phyloP scores from a whole-genome alignment of 2,888 invertebrate genomes.

The Ischnus inquisitorius region DNA sequence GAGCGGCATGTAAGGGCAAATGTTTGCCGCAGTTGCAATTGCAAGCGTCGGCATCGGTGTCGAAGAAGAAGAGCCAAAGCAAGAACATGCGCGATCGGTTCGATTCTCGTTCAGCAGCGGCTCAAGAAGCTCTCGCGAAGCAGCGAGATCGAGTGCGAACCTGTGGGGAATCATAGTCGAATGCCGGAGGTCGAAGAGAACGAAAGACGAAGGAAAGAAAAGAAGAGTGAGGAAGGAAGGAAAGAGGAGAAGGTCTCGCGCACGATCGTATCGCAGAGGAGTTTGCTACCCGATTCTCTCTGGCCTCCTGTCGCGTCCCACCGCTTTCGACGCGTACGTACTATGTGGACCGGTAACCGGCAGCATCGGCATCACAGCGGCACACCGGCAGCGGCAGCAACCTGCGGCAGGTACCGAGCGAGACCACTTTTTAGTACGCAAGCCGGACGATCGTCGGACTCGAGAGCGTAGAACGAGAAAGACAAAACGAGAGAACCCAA shows the following conservation, averaged over 20 bases:
- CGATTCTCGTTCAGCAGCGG: constrained; percentile 51
- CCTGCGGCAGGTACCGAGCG: constrained; percentile 18
- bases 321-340: constrained; percentile 48
- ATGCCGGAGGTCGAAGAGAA: constrained; percentile 47
- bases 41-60: constrained; percentile 49
- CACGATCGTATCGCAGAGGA: constrained; percentile 63
- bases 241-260: constrained; percentile 40
- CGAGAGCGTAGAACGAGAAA: constrained; percentile 25
- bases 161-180: constrained; percentile 51
- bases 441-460: constrained; percentile 31
- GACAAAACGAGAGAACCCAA: constrained; percentile 22
- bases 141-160: constrained; percentile 47
- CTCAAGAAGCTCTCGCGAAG: constrained; percentile 38
- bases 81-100: constrained; percentile 52
- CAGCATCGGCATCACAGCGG: constrained; percentile 42
- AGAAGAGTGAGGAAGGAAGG: constrained; percentile 29
- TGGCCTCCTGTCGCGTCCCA: constrained; percentile 58
- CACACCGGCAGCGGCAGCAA: constrained; percentile 41
- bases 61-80: constrained; percentile 41
- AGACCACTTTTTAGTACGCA: constrained; percentile 62
- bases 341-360: constrained; percentile 52
- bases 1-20: constrained; percentile 55
- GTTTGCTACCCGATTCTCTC: constrained; percentile 55
- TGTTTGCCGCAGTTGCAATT: constrained; percentile 50
- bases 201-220: constrained; percentile 39